A percentile compares a stretch with the other conserved stretches of the same genome.
phyloP scores from a whole-genome alignment of 2,888 invertebrate species.

The Minunthozetes semirufus region DNA sequence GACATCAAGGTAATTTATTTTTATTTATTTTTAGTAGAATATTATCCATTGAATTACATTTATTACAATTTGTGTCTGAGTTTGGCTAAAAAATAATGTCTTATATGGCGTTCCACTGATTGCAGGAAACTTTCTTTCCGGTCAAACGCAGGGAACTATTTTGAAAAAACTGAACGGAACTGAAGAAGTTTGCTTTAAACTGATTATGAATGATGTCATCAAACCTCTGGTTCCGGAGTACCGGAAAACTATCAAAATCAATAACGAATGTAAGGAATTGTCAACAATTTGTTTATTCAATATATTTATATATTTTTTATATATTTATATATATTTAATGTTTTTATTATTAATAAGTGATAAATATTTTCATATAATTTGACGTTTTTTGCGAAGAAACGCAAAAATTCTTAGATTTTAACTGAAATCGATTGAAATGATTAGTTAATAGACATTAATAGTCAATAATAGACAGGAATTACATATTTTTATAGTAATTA shows the following conservation, averaged over 20 bases:
- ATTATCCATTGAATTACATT: no score
- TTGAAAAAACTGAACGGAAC: constrained; percentile 83
- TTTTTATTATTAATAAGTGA: no score
- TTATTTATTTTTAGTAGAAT: background rate
- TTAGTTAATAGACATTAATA: no score
- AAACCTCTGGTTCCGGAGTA: constrained; percentile 42
- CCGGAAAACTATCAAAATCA: constrained; percentile 48
- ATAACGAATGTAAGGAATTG: constrained; percentile 56
- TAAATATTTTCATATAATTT: no score
- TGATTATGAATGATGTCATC: constrained; percentile 49
- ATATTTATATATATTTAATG: no score
- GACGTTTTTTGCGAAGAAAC: no score
- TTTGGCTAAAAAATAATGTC: background rate
- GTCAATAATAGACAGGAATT: no score
- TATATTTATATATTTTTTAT: background rate
- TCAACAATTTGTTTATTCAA: constrained; percentile 53
- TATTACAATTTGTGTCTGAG: no score
- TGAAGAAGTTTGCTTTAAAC: constrained; percentile 79
- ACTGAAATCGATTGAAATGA: no score
- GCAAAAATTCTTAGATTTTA: no score
- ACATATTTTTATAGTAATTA: no score
- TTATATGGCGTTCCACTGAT: no score
- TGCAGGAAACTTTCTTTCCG: constrained; percentile 78
- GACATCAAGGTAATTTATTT: constrained; percentile 65
- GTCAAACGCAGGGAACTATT: constrained; percentile 77